phyloP scores from a whole-genome alignment of 2,888 invertebrate genomes.

The Griposia aprilina region DNA sequence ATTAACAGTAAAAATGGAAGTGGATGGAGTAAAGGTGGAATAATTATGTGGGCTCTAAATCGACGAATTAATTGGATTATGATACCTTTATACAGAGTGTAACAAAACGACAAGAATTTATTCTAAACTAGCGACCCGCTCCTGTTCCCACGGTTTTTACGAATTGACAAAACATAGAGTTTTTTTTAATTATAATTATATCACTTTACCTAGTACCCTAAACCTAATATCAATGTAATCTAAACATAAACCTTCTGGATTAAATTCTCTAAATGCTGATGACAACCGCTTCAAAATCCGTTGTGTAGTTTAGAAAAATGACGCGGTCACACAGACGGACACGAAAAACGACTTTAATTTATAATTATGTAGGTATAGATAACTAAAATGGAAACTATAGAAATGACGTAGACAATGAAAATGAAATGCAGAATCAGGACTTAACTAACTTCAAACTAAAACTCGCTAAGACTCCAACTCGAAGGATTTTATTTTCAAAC shows the following conservation, averaged over 20 bases:
- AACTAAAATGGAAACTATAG: not conserved
- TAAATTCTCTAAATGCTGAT: too few relatives aligned
- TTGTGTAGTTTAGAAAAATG: not conserved
- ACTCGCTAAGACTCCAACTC: too few relatives aligned
- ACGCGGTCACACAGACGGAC: not conserved
- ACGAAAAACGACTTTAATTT: not conserved
- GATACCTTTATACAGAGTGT: not conserved
- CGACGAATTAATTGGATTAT: conserved; percentile 8
- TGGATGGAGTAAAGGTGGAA: too few relatives aligned
- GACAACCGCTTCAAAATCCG: too few relatives aligned
- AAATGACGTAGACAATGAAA: conserved; percentile 1
- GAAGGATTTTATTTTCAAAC: too few relatives aligned
- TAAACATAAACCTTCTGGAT: not conserved
- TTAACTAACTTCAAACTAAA: conserved; percentile 2
- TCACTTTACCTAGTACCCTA: too few relatives aligned
- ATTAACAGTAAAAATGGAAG: not conserved
- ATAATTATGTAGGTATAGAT: not conserved
- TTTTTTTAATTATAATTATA: not conserved
- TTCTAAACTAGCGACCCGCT: not conserved
- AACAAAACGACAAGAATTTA: not conserved
- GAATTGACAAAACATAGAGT: not conserved
- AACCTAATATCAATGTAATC: not conserved
- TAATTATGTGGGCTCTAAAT: not conserved
- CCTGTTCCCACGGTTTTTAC: not conserved
- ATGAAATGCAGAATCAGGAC: conserved; percentile 34